Evolutionary conservation across 2,113 vertebrate species (phyloP), one percentile per base, ranked within the genome.

Genomic region (Papio anubis): DNA sequence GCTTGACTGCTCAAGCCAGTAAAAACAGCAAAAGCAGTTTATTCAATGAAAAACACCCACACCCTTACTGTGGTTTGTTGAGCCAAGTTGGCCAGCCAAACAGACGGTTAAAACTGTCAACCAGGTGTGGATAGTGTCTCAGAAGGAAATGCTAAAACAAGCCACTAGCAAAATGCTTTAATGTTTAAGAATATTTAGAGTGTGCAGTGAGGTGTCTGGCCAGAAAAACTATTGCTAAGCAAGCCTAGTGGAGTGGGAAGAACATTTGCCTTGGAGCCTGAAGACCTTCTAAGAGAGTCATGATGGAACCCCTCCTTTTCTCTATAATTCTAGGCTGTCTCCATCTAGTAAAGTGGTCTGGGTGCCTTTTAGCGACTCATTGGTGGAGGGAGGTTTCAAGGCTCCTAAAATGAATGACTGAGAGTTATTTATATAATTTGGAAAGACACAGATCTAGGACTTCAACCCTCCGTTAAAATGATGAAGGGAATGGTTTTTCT

Each of bases 1-100:
- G 96, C 97, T 97, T 98, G 97, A 92, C 95, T 97, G 45, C 40
- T 96, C 97, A 98, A 97, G 97, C 94, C 87, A 90, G 70, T 75
- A 96, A 94, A 97, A 97, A 97, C 79, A 96, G 87, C 73, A 84
- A 92, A 95, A 96, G 55, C 80, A 64, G 92, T 97, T 97, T 97
- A 66, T 96, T 96, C 78, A n/a, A 6, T 80, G 75, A 95, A 95
- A 97, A 96, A 92, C 90, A 96, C 64, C 57, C 92, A 80, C 80
- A 80, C 57, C 64, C n/a, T 87, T 55, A 73, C 68, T 75, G 32
- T 87, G 57, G 70, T 94, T 64, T 91, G 45, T 59, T 84, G 50
- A 59, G 72, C 83, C 89, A 95, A 79, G 72, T 87, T 81, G 88
- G 64, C 45, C 21, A 52, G 50, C 93, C 90, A 93, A 83, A 59